Evolutionary conservation across 2,797 vertebrate species (phyloP).

Genomic region (Sebastolobus altivelis): DNA sequence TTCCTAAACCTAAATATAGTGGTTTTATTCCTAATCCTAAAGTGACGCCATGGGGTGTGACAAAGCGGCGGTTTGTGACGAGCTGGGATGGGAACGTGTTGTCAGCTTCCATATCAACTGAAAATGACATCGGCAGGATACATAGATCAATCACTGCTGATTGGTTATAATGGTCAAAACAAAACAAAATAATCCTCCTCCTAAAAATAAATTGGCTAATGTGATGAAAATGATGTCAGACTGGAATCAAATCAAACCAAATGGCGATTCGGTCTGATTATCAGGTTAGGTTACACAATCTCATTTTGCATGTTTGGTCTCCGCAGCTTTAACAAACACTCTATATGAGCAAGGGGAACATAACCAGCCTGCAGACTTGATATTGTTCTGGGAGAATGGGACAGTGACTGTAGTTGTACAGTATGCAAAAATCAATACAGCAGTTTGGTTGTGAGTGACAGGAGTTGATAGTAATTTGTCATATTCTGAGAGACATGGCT

Average conservation of each 20-base stretch:
- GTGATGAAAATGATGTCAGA: background rate
- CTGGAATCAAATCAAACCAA: background rate
- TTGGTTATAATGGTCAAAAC: background rate
- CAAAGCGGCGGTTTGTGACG: too few species aligned
- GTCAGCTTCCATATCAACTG: background rate
- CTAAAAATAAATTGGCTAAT: background rate
- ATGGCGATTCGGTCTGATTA: background rate
- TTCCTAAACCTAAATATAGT: too few species aligned
- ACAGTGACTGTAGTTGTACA: slow-evolving; percentile 19
- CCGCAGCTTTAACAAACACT: background rate
- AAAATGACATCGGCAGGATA: background rate
- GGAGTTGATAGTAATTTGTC: background rate
- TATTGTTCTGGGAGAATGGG: slow-evolving; percentile 2
- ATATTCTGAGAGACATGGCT: background rate
- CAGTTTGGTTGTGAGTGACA: slow-evolving; percentile 19
- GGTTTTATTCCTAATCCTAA: too few species aligned
- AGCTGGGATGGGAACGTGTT: too few species aligned
- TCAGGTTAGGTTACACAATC: background rate
- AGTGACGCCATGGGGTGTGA: too few species aligned
- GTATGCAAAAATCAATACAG: slow-evolving; percentile 28
- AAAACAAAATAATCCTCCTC: background rate
- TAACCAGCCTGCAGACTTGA: background rate
- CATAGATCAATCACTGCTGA: background rate
- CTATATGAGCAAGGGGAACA: background rate
- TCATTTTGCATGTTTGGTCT: background rate